Evolutionary conservation across 2,113 vertebrate genomes (phyloP), one percentile per base, ranked within the genome.

Genomic region (Corapipo altera): DNA sequence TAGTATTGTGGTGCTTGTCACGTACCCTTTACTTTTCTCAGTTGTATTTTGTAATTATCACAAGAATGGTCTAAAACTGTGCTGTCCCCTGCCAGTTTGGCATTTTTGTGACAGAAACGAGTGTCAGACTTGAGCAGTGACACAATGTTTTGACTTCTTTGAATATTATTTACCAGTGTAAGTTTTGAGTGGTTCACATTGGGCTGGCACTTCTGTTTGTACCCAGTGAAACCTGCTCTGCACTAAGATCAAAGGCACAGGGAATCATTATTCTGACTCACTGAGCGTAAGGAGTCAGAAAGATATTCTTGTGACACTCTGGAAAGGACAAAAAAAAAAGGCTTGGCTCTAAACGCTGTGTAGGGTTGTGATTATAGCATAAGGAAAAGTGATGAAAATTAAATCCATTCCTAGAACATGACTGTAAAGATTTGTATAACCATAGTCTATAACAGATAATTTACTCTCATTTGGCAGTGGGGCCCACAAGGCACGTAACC

Each of bases 141-240:
- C 91, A 94, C n/a, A 85, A 87, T 78, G 77, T 65, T 93, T 76
- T 74, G 83, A 86, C 54, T 85, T 71, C 64, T 87, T 78, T 80
- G 49, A 88, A 21, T 82, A 33, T 66, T 93, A 91, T 95, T 95
- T 96, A 91, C 26, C 43, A 51, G 33, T 55, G 44, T 79, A 76
- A 93, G 49, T 92, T 97, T 96, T 96, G 71, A 85, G 43, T 11
- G 13, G 73, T 75, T 95, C 74, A 69, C 30, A 44, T 93, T 93
- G 94, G 54, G 62, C 65, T 96, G 75, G 65, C 51, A 69, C 65
- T 95, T 96, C 35, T 57, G 88, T 87, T 85, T 0, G 0, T 37
- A 67, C 10, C 33, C 62, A 82, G 95, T 75, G 91, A 96, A 84
- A 95, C 55, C 15, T 46, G 52, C 73, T 91, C 78, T 80, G 69